Conservation (phyloP, 2,113 vertebrate species). For the Helogale parvula region DNA sequence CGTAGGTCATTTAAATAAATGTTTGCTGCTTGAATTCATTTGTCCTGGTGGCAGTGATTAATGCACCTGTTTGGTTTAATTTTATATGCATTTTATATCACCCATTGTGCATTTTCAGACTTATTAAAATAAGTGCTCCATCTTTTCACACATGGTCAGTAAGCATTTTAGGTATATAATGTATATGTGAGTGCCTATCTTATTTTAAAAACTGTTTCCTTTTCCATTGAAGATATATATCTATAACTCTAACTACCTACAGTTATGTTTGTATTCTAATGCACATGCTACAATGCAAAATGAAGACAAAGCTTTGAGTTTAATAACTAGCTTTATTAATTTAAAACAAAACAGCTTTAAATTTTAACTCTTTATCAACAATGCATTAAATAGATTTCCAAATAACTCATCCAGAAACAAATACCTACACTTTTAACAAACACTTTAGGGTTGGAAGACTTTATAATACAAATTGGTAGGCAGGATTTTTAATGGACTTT, state of each 20-base stretch:
- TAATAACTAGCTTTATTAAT: background rate
- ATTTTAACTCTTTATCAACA: constrained; percentile 33
- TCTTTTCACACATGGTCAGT: constrained; percentile 70
- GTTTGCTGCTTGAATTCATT: constrained; percentile 81
- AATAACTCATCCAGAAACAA: background rate
- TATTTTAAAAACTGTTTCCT: constrained; percentile 7
- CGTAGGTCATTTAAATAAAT: constrained; percentile 87
- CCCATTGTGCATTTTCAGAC: constrained; percentile 79
- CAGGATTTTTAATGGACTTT: constrained; percentile 2
- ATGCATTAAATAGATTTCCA: background rate
- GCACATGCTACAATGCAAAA: background rate
- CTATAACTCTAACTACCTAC: background rate
- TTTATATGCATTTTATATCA: constrained; percentile 83
- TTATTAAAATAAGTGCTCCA: constrained; percentile 81
- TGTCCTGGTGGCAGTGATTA: constrained; percentile 86
- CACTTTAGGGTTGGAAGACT: background rate
- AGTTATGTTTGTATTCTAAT: background rate
- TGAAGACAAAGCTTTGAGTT: background rate
- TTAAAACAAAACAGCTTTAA: constrained; percentile 43
- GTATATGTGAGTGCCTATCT: background rate
- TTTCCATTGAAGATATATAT: constrained; percentile 64
- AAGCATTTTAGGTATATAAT: constrained; percentile 44
- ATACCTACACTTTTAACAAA: background rate
- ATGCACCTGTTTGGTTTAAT: constrained; percentile 85
- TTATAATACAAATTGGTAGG: background rate